phyloP scores from a whole-genome alignment of 2,888 invertebrate genomes.

The Brachycybe producta region DNA sequence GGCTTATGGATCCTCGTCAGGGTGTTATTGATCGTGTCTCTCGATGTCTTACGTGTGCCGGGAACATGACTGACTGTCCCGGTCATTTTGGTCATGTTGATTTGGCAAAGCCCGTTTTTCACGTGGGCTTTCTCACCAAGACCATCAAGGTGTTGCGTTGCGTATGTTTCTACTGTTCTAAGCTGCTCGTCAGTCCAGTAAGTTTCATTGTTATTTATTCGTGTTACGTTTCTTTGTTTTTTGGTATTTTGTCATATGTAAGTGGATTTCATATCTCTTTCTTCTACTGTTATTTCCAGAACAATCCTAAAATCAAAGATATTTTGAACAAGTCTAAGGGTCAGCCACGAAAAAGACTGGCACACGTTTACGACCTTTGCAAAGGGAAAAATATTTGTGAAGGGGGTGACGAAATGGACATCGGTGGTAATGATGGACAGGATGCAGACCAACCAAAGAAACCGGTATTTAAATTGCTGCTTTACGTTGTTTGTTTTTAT shows the following conservation, averaged over 20 bases:
- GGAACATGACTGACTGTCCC: constrained; percentile 97
- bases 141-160: constrained; percentile 94
- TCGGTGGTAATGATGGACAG: constrained; percentile 45
- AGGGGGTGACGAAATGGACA: constrained; percentile 95
- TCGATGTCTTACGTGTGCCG: constrained; percentile 86
- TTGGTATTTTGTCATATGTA: not conserved
- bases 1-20: constrained; percentile 98
- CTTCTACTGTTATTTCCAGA: constrained; percentile 37
- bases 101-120: constrained; percentile 94
- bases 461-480: constrained; percentile 23
- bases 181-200: constrained; percentile 85
- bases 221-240: not conserved
- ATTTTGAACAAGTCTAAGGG: constrained; percentile 92
- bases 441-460: constrained; percentile 21
- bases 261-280: not conserved
- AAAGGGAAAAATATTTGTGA: constrained; percentile 97
- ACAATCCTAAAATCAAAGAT: constrained; percentile 84
- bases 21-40: constrained; percentile 91
- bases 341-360: constrained; percentile 83
- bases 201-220: constrained; percentile 37
- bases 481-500: too few relatives aligned
- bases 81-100: constrained; percentile 99
- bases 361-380: constrained; percentile 93
- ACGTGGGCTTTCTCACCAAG: constrained; percentile 94
- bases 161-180: constrained; percentile 98